Evolutionary conservation across 1,140 invertebrate genomes (phyloP).

Genomic region (Sminthurides bifidus): DNA sequence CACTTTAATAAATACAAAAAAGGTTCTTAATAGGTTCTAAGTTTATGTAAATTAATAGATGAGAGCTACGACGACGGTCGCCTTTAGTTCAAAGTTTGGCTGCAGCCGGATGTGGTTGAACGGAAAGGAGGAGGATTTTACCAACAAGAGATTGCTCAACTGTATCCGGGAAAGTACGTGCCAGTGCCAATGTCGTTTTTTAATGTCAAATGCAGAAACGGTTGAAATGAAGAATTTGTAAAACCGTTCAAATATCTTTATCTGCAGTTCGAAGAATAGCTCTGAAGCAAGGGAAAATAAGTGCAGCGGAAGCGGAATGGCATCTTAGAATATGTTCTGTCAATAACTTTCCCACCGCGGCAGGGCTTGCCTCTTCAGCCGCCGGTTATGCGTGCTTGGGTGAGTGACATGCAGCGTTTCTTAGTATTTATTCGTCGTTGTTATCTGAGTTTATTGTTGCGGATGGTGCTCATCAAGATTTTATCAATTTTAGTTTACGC

Average conservation of each 20-base stretch:
- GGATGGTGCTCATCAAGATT: neutral
- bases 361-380: conserved; percentile 93
- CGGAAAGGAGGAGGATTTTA: conserved; percentile 59
- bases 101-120: conserved; percentile 82
- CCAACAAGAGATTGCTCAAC: conserved; percentile 59
- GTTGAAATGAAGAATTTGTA: too few relatives aligned
- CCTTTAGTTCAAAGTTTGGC: conserved; percentile 54
- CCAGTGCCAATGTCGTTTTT: neutral
- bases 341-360: conserved; percentile 98
- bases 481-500: conserved; percentile 47
- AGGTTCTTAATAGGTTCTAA: neutral
- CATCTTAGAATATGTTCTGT: conserved; percentile 78
- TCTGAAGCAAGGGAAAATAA: conserved; percentile 40
- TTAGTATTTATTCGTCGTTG: neutral
- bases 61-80: conserved; percentile 78
- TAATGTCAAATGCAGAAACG: too few relatives aligned
- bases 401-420: conserved; percentile 28
- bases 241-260: neutral
- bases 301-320: conserved; percentile 42
- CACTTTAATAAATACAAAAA: neutral
- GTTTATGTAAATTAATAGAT: conserved; percentile 47
- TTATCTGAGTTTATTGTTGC: neutral
- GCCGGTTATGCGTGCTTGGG: conserved; percentile 89
- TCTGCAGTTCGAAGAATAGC: conserved; percentile 23
- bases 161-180: conserved; percentile 66